phyloP scores from a whole-genome alignment of 2,113 vertebrate genomes.

The Parotia lawesii region DNA sequence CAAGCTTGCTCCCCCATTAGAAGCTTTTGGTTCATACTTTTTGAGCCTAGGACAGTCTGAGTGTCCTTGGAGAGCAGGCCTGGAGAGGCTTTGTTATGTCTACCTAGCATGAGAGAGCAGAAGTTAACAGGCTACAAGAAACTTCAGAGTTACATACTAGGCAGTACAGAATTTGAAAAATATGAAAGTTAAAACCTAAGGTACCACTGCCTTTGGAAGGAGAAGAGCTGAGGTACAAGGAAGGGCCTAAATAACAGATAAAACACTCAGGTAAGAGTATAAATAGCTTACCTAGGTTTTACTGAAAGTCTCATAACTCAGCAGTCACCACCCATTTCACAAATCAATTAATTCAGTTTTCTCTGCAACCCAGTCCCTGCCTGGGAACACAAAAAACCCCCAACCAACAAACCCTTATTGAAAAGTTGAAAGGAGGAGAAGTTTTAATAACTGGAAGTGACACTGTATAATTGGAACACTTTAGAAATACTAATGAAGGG shows the following conservation, averaged over 20 bases:
- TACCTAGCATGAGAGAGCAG: too few relatives aligned
- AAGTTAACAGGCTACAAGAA: too few relatives aligned
- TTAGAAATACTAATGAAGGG: neutral
- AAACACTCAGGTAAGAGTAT: neutral
- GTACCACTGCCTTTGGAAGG: neutral
- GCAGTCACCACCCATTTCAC: neutral
- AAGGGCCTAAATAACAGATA: neutral
- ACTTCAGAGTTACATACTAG: too few relatives aligned
- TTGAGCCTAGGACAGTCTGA: too few relatives aligned
- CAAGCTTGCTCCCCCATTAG: too few relatives aligned
- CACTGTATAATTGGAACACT: neutral
- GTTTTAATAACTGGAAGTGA: neutral
- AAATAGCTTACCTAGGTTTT: neutral
- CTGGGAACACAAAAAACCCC: neutral
- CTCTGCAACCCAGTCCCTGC: neutral
- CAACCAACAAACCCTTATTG: neutral
- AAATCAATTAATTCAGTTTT: neutral
- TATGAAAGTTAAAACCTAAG: too few relatives aligned
- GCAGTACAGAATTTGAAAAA: too few relatives aligned
- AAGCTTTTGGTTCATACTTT: too few relatives aligned
- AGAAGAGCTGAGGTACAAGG: neutral
- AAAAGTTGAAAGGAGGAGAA: neutral
- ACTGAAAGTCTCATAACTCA: neutral
- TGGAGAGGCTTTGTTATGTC: too few relatives aligned
- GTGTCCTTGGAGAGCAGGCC: too few relatives aligned